Evolutionary conservation across 2,888 invertebrate genomes (phyloP), one percentile per base, ranked within the genome.

Genomic region (Heliconius ethilla): DNA sequence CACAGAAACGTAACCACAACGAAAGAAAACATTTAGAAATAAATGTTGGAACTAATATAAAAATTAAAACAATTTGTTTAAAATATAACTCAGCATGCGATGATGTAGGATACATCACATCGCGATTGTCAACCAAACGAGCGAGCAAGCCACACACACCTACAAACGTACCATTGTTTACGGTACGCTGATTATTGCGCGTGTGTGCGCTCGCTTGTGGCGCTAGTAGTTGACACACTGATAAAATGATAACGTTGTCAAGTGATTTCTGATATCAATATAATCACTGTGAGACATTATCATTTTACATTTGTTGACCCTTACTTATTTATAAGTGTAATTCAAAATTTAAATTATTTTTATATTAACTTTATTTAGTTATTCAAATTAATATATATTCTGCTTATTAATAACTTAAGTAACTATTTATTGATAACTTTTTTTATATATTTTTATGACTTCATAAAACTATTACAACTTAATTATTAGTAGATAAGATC

Each of bases 91-190:
- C 92, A 92, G 93, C 93, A 91, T 93, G 94, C 94, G 93, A 94
- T 92, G 94, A 93, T 92, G 92, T 92, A 93, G 91, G 90, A 93
- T 93, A 92, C 93, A 93, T 93, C 92, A 94, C 94, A 94, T 94
- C 94, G 94, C 94, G 94, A 93, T 94, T 94, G 94, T 94, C 93
- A 93, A 94, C 94, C 93, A 86, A 92, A 91, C 92, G 90, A 92
- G 88, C 92, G 90, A 93, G 88, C 94, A 92, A 93, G 92, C 93
- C 88, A 93, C 92, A 88, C 93, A 93, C 92, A 93, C 94, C 92
- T 88, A 85, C 82, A 89, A 83, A 89, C 80, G 79, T 82, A 86
- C 88, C 89, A 92, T 92, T 94, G 93, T 93, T 94, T 93, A 91
- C 90, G 87, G 89, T 90, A 90, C 89, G 89, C 86, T 90, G 89